phyloP scores from a whole-genome alignment of 1,140 invertebrate species.

The Drosophila takahashii region DNA sequence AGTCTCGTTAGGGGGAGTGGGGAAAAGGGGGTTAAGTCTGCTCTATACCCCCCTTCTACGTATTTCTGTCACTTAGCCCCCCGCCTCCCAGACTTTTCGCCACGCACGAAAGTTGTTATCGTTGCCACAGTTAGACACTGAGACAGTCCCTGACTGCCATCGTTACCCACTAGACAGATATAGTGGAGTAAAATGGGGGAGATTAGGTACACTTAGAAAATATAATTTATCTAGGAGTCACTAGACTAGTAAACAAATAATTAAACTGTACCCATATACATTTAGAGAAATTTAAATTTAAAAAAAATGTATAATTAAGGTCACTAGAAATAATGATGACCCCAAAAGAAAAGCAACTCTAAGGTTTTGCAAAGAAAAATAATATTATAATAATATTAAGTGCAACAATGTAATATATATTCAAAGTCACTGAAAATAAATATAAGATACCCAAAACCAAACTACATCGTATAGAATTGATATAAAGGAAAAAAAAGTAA shows the following conservation, averaged over 20 bases:
- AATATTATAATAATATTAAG: background rate
- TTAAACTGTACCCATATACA: too few species aligned
- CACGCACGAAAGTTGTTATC: slow-evolving; percentile 72
- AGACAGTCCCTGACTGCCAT: slow-evolving; percentile 53
- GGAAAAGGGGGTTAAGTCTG: slow-evolving; percentile 1
- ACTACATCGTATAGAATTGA: too few species aligned
- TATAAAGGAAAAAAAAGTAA: too few species aligned
- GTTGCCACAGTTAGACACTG: slow-evolving; percentile 63
- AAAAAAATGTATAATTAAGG: too few species aligned
- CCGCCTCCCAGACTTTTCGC: slow-evolving; percentile 12
- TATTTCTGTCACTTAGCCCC: background rate
- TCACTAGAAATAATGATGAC: too few species aligned
- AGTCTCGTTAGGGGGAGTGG: background rate
- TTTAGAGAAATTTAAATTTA: too few species aligned
- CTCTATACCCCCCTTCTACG: slow-evolving; percentile 1
- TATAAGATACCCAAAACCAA: too few species aligned
- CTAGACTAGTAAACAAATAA: too few species aligned
- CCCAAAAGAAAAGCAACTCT: too few species aligned
- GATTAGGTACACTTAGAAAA: slow-evolving; percentile 3
- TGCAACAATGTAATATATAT: too few species aligned
- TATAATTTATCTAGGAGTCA: background rate
- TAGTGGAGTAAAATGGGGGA: slow-evolving; percentile 16
- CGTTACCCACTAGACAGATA: slow-evolving; percentile 42
- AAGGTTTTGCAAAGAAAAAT: background rate
- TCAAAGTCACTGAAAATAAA: too few species aligned